phyloP scores from a whole-genome alignment of 2,888 invertebrate species.

The Hirtodrosophila alboralis region DNA sequence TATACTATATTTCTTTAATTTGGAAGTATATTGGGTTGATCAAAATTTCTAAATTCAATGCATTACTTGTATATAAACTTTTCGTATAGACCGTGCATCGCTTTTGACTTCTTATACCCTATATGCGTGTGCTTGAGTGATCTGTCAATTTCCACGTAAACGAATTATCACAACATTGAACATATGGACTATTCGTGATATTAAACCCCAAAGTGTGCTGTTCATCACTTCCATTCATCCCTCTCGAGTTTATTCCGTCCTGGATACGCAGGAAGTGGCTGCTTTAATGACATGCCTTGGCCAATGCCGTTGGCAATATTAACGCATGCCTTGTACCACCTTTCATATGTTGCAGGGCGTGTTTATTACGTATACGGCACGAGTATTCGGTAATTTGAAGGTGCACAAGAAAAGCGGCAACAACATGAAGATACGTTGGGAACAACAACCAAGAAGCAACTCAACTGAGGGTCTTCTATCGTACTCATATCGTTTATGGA shows the following conservation, averaged over 20 bases:
- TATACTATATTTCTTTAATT: no score
- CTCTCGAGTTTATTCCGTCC: neutral
- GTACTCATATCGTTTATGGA: neutral
- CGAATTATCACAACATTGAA: slow-evolving; percentile 34
- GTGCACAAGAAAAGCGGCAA: slow-evolving; percentile 19
- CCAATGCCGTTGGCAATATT: slow-evolving; percentile 33
- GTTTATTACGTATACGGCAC: slow-evolving; percentile 46
- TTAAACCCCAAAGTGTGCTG: slow-evolving; percentile 11
- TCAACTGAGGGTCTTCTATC: slow-evolving; percentile 11
- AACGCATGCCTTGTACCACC: slow-evolving; percentile 51
- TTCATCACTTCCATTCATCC: neutral
- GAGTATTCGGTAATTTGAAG: slow-evolving; percentile 35
- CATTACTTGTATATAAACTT: no score
- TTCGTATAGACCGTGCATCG: no score
- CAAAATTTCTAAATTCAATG: no score
- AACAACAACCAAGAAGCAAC: slow-evolving; percentile 31
- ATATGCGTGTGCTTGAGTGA: slow-evolving; percentile 24
- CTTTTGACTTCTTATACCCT: no score
- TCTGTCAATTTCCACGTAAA: slow-evolving; percentile 41
- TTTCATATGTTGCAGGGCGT: slow-evolving; percentile 65
- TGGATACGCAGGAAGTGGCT: slow-evolving; percentile 32
- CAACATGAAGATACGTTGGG: slow-evolving; percentile 1
- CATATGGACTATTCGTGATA: slow-evolving; percentile 13
- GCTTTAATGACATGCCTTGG: slow-evolving; percentile 45
- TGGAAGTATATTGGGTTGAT: no score